phyloP scores from a whole-genome alignment of 92 coral and sea anemone genomes.

The Epizoanthus rinbou region DNA sequence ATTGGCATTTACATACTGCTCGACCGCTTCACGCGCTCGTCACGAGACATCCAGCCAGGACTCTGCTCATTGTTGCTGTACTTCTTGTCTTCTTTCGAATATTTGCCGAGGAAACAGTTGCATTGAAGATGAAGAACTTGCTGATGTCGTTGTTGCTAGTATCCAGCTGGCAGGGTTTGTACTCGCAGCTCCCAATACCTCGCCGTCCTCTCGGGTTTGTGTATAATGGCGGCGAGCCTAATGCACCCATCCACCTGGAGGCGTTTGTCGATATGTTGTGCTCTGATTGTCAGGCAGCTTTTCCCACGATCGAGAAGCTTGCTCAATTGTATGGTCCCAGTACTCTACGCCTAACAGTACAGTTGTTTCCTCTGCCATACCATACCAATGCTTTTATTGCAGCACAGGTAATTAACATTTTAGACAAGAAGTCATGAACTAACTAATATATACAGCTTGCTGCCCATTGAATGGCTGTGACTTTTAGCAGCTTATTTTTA shows the following conservation, averaged over 20 bases:
- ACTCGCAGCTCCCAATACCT: constrained; percentile 68
- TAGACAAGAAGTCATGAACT: too few species aligned
- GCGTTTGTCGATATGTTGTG: constrained; percentile 79
- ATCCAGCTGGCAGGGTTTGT: constrained; percentile 22
- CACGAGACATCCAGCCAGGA: constrained; percentile 36
- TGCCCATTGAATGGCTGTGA: too few species aligned
- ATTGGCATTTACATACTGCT: constrained; percentile 17
- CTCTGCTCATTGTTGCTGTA: background rate
- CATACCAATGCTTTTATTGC: constrained; percentile 85
- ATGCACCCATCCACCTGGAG: constrained; percentile 70
- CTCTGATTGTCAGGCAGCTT: constrained; percentile 73
- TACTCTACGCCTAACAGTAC: constrained; percentile 57
- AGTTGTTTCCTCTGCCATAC: constrained; percentile 75
- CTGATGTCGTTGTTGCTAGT: constrained; percentile 21
- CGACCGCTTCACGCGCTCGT: constrained; percentile 37
- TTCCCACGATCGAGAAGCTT: constrained; percentile 74
- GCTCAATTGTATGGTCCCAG: constrained; percentile 77
- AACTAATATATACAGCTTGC: too few species aligned
- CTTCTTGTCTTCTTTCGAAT: constrained; percentile 27
- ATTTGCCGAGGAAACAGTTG: constrained; percentile 28
- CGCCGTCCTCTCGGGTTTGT: constrained; percentile 78
- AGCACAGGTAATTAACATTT: constrained; percentile 62
- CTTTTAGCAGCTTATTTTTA: too few species aligned
- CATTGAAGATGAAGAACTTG: constrained; percentile 25
- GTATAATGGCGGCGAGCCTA: constrained; percentile 61